A percentile compares a stretch with the other conserved stretches of the same genome.
These are phyloP conservation scores for Eulemur mongoz DNA, from an alignment of 2,797 vertebrate species.

Conservation along the genomic window DNA sequence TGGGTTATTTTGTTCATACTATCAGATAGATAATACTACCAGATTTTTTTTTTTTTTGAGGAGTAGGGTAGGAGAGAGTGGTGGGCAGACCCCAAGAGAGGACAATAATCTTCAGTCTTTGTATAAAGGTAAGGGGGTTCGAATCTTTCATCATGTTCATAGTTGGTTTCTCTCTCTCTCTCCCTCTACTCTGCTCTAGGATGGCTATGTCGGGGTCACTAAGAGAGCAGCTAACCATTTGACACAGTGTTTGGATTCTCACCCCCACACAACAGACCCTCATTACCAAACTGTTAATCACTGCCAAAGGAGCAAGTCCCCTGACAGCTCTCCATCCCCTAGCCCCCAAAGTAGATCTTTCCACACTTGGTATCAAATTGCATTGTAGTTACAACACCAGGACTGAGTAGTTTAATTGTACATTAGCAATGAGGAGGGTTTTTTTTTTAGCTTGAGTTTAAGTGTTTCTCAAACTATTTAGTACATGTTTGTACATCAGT, in stretches of 20 bases:
- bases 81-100: not conserved
- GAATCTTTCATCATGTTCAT: not conserved
- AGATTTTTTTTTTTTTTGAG: conserved; percentile 12
- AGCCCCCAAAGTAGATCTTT: conserved; percentile 66
- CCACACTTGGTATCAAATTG: conserved; percentile 79
- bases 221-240: conserved; percentile 78
- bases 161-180: not conserved
- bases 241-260: conserved; percentile 77
- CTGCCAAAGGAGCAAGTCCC: conserved; percentile 75
- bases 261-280: conserved; percentile 74
- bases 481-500: not conserved
- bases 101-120: not conserved
- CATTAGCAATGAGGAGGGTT: not conserved
- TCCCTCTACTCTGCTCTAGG: not conserved
- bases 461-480: conserved; percentile 49
- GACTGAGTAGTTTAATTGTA: conserved; percentile 52
- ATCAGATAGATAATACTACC: not conserved
- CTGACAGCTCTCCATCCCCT: conserved; percentile 61
- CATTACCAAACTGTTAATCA: conserved; percentile 81
- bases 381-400: conserved; percentile 70
- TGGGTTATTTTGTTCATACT: not conserved
- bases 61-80: fast-evolving
- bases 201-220: conserved; percentile 66
- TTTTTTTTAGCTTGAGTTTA: conserved; percentile 20
- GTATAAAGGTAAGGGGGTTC: not conserved